Evolutionary conservation across 2,888 invertebrate genomes (phyloP), one percentile per base, ranked within the genome.

Genomic region (Crematogaster levior): DNA sequence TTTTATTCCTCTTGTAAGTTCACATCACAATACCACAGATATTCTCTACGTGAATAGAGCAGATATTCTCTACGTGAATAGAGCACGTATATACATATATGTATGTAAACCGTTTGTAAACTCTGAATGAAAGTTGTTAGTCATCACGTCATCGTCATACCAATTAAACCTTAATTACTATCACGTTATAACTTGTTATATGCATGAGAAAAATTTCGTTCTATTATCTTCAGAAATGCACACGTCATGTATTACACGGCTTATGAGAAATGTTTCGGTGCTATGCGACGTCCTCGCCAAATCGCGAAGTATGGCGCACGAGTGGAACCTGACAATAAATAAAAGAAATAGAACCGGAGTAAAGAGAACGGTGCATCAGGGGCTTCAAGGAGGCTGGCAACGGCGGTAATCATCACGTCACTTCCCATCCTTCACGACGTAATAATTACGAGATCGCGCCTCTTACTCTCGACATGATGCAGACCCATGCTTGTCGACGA

Each of bases 371-470:
- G 34, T 40, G 81, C 70, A 51, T 63, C 60, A 79, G 83, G 66
- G 81, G 24, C 74, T 84, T 74, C 70, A 84, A 80, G 84, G 73
- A 84, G 79, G 73, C 48, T 79, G 85, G 82, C 84, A 90, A 92
- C 90, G 88, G 48, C 91, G 88, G 91, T 90, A 93, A 93, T 93
- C 92, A 92, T 91, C 93, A 91, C 90, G 91, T 93, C 92, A 92
- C 89, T 91, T 89, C 89, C 89, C 89, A 88, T 87, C 86, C 88
- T 83, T 84, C 84, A 85, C 88, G 90, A 90, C 89, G 90, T 90
- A 90, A 92, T 93, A 93, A 93, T 93, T 92, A 92, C 90, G 90
- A 91, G 91, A 93, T 93, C 90, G 91, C 92, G 89, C 92, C 90
- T 91, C 88, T 82, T 85, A 85, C 85, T 86, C 83, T 48, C 30